Conservation (phyloP, 1,140 invertebrate species). For the Saccostrea echinata region DNA sequence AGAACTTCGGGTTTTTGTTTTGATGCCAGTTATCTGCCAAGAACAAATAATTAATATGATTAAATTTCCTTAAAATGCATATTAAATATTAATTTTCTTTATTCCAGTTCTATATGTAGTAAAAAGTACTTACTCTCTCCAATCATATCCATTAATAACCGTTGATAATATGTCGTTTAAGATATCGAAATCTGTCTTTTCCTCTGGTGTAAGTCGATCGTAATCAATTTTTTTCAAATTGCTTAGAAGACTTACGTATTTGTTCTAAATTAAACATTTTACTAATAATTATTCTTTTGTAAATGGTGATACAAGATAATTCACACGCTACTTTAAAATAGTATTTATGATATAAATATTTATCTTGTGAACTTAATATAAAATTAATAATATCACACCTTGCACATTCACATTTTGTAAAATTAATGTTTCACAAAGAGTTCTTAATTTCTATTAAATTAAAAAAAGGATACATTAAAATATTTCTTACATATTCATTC, state of each 20-base stretch:
- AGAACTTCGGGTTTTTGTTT: neutral
- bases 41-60: too few relatives aligned
- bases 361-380: too few relatives aligned
- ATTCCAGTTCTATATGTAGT: neutral
- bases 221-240: neutral
- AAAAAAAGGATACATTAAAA: neutral
- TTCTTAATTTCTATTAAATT: too few relatives aligned
- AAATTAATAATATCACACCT: too few relatives aligned
- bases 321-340: too few relatives aligned
- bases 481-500: neutral
- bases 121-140: neutral
- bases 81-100: too few relatives aligned
- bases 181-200: conserved; percentile 37
- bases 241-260: neutral
- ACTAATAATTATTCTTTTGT: neutral
- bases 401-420: too few relatives aligned
- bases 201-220: neutral
- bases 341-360: too few relatives aligned
- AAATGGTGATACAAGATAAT: too few relatives aligned
- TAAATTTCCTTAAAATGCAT: too few relatives aligned
- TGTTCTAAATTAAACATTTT: neutral
- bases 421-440: too few relatives aligned
- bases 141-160: neutral
- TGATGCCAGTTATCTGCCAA: too few relatives aligned
- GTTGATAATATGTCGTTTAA: conserved; percentile 15